These are phyloP conservation scores for Calephelis virginiensis DNA, from an alignment of 1,140 invertebrate species.

Conservation along the genomic window DNA sequence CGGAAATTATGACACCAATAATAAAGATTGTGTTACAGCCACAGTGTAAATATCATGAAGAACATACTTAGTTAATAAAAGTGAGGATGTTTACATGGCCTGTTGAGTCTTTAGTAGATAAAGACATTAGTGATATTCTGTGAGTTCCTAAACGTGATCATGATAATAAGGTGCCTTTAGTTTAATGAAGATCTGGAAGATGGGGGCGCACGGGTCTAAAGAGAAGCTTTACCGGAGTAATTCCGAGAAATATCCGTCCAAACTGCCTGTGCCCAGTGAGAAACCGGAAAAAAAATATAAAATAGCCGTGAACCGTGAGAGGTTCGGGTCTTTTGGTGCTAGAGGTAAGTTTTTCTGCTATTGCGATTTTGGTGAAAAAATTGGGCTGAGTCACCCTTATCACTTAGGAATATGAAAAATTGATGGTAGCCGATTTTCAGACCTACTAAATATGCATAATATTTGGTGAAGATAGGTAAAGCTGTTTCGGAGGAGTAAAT, in stretches of 20 bases:
- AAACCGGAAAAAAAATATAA: conserved; percentile 69
- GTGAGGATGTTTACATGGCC: neutral
- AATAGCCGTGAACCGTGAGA: conserved; percentile 72
- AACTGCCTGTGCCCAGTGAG: conserved; percentile 70
- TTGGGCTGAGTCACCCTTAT: too few species aligned
- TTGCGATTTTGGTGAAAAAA: neutral
- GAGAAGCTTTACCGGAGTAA: conserved; percentile 81
- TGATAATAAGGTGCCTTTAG: conserved; percentile 18
- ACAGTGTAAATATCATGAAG: neutral
- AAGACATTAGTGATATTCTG: conserved; percentile 3
- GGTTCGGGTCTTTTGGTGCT: conserved; percentile 80
- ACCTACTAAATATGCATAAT: too few species aligned
- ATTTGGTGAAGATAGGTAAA: too few species aligned
- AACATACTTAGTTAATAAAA: neutral
- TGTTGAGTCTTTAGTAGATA: conserved; percentile 1
- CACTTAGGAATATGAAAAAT: too few species aligned
- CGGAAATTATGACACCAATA: conserved; percentile 3
- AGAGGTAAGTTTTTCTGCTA: conserved; percentile 66
- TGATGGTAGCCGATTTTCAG: too few species aligned
- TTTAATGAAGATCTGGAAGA: conserved; percentile 73
- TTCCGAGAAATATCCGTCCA: conserved; percentile 79
- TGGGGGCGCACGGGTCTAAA: conserved; percentile 85
- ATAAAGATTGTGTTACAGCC: neutral
- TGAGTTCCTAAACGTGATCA: conserved; percentile 27
- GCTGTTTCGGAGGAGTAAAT: too few species aligned